Evolutionary conservation across 2,797 vertebrate genomes (phyloP).

Genomic region (Danio jaintianensis): DNA sequence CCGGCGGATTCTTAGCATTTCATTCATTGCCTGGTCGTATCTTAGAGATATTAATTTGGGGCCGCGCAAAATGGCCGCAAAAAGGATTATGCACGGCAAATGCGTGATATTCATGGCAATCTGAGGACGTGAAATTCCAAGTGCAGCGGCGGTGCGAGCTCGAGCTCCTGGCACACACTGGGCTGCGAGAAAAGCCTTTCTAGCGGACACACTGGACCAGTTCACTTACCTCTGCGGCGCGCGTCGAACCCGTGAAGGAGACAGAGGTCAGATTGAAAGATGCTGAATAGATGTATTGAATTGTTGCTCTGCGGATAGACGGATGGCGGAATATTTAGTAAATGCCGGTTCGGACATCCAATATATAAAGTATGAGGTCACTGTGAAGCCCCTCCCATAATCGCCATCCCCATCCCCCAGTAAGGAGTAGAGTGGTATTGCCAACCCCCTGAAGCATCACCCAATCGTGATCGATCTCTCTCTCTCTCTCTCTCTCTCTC

Average conservation of each 20-base stretch:
- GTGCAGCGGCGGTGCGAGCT: not conserved
- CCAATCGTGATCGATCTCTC: constrained; percentile 38
- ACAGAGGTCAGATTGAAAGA: constrained; percentile 49
- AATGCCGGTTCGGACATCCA: constrained; percentile 58
- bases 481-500: constrained; percentile 27
- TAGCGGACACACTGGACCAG: not conserved
- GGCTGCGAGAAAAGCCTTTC: not conserved
- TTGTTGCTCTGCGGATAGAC: constrained; percentile 36
- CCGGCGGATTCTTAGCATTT: constrained; percentile 24
- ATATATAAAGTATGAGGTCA: constrained; percentile 65
- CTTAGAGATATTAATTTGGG: constrained; percentile 50
- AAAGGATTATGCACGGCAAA: not conserved
- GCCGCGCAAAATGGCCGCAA: constrained; percentile 64
- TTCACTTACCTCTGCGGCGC: constrained; percentile 42
- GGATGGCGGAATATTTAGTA: constrained; percentile 56
- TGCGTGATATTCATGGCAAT: constrained; percentile 19
- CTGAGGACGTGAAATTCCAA: constrained; percentile 1
- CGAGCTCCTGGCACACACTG: not conserved
- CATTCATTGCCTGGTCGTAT: constrained; percentile 43
- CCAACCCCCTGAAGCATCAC: constrained; percentile 54
- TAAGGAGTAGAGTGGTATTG: constrained; percentile 37
- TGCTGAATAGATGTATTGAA: constrained; percentile 51
- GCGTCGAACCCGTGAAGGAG: constrained; percentile 40
- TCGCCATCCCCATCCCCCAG: constrained; percentile 46
- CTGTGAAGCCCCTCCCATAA: constrained; percentile 63